Conservation (phyloP, 1,140 invertebrate genomes). For the Scaptodrosophila lebanonensis region DNA sequence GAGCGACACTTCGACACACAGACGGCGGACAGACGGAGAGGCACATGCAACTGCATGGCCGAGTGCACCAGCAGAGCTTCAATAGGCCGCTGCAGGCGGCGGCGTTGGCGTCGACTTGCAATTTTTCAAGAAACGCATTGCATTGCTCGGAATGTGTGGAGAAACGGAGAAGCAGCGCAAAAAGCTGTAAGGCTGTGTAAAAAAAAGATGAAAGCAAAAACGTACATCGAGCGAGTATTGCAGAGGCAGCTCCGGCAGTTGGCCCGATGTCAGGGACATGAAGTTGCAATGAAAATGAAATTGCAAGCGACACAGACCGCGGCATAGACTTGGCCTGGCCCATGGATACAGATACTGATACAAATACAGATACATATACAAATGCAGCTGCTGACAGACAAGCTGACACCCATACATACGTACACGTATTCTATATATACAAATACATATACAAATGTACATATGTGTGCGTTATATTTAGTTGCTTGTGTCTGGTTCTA, state of each 20-base stretch:
- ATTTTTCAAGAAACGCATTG: conserved; percentile 41
- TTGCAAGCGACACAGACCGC: conserved; percentile 57
- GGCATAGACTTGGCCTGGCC: conserved; percentile 14
- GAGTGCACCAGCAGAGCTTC: conserved; percentile 46
- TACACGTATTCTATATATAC: too few relatives aligned
- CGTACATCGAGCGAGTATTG: conserved; percentile 5
- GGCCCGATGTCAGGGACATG: conserved; percentile 67
- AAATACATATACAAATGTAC: neutral
- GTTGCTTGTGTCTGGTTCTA: conserved; percentile 65
- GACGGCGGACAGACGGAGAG: neutral
- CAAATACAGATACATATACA: too few relatives aligned
- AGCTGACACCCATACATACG: too few relatives aligned
- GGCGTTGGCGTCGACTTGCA: conserved; percentile 40
- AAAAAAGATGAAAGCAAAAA: conserved; percentile 16
- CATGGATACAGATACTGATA: too few relatives aligned
- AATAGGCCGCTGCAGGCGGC: conserved; percentile 49
- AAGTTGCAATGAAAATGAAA: conserved; percentile 73
- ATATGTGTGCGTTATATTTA: conserved; percentile 54
- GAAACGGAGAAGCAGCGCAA: conserved; percentile 48
- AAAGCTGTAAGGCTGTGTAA: conserved; percentile 29
- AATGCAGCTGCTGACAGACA: too few relatives aligned
- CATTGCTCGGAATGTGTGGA: conserved; percentile 42
- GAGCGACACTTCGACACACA: neutral
- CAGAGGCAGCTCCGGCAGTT: conserved; percentile 16
- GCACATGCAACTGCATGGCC: conserved; percentile 34